Conservation (phyloP, 2,888 invertebrate species). For the Microctonus hyperodae region DNA sequence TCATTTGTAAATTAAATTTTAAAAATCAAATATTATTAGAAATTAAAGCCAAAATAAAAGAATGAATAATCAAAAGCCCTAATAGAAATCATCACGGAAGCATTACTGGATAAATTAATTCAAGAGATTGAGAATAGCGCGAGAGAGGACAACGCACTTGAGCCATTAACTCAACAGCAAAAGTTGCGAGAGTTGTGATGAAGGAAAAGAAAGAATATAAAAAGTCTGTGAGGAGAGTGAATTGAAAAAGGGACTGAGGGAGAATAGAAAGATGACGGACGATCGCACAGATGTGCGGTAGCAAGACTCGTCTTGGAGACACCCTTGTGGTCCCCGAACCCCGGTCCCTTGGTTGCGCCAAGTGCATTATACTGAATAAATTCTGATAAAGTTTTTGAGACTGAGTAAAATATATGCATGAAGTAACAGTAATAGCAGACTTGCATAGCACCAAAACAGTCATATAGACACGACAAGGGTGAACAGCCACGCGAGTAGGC, state of each 20-base stretch:
- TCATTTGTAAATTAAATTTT: too few relatives aligned
- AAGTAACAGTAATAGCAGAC: too few relatives aligned
- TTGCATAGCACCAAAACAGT: conserved; percentile 19
- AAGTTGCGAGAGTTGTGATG: conserved; percentile 28
- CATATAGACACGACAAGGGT: neutral
- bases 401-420: conserved; percentile 16
- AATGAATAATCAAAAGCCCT: neutral
- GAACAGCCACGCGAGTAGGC: conserved; percentile 54
- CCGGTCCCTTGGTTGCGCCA: conserved; percentile 43
- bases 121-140: neutral
- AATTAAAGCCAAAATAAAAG: neutral
- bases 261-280: conserved; percentile 40
- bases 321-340: conserved; percentile 38
- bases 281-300: conserved; percentile 43
- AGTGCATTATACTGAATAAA: conserved; percentile 33
- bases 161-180: conserved; percentile 32
- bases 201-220: conserved; percentile 25
- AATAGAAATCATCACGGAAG: neutral
- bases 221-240: conserved; percentile 14
- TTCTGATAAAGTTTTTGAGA: conserved; percentile 4
- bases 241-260: conserved; percentile 29
- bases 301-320: conserved; percentile 33
- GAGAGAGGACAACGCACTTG: conserved; percentile 31
- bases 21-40: too few relatives aligned
- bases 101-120: neutral